Conservation (phyloP, 2,797 vertebrate species). For the Mus caroli region DNA sequence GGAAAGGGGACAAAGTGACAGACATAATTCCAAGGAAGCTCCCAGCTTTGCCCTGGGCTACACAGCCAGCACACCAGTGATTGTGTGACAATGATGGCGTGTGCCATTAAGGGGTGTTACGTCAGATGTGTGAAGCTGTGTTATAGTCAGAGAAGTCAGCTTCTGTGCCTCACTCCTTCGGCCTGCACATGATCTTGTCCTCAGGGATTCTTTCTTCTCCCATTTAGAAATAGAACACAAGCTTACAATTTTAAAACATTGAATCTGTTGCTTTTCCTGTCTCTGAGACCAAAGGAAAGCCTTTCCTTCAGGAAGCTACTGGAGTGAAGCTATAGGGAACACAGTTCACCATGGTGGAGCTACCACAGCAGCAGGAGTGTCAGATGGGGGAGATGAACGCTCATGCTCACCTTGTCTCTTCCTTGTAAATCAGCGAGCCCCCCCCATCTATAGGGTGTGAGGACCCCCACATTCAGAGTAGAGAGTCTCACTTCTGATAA, state of each 20-base stretch:
- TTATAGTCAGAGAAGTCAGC: background rate
- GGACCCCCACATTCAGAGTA: background rate
- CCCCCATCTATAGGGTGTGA: background rate
- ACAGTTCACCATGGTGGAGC: background rate
- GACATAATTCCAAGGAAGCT: background rate
- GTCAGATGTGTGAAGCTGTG: background rate
- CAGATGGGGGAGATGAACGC: background rate
- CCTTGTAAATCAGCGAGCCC: background rate
- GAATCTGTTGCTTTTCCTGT: background rate
- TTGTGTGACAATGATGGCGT: background rate
- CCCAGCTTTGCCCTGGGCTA: background rate
- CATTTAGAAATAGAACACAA: background rate
- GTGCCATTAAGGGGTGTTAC: background rate
- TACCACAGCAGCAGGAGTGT: no score
- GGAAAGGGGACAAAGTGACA: background rate
- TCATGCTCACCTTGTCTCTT: background rate
- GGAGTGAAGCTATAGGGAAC: background rate
- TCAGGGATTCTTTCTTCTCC: background rate
- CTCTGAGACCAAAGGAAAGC: background rate
- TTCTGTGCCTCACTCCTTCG: background rate
- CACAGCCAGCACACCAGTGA: fast-evolving
- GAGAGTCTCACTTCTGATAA: background rate
- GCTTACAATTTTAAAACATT: background rate
- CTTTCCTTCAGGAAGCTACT: background rate
- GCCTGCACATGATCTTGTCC: background rate